Percentiles rank a stretch among this genome's conserved stretches.
Conservation (phyloP, 2,888 invertebrate genomes). For the Branchellion lobata region DNA sequence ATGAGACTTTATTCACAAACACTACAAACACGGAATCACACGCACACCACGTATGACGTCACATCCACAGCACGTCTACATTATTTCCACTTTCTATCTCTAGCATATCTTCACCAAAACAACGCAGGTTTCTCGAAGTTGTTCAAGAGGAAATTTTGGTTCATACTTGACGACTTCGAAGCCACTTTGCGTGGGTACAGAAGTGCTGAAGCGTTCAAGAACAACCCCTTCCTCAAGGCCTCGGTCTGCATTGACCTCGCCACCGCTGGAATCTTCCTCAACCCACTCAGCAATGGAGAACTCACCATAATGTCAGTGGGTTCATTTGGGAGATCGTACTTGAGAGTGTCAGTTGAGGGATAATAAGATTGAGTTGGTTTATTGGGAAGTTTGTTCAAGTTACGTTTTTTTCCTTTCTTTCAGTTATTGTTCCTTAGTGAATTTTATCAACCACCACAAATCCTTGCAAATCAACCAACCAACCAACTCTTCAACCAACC, state of each 20-base stretch:
- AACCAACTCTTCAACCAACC: too few relatives aligned
- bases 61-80: background rate
- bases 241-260: constrained; percentile 58
- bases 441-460: too few relatives aligned
- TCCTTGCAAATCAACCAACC: too few relatives aligned
- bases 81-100: background rate
- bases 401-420: too few relatives aligned
- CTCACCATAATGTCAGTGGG: constrained; percentile 60
- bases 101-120: background rate
- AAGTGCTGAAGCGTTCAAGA: constrained; percentile 56
- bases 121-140: constrained; percentile 59
- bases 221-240: constrained; percentile 53
- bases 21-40: too few relatives aligned
- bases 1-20: too few relatives aligned
- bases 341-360: background rate
- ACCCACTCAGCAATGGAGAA: constrained; percentile 61
- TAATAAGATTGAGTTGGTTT: too few relatives aligned
- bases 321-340: background rate
- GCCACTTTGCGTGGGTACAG: constrained; percentile 59
- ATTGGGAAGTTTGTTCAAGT: too few relatives aligned
- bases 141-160: constrained; percentile 59
- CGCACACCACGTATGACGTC: too few relatives aligned
- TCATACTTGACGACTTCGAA: constrained; percentile 60
- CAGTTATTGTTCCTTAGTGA: too few relatives aligned
- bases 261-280: constrained; percentile 61